Conservation (phyloP, 2,888 invertebrate genomes). For the Orgyia antiqua region DNA sequence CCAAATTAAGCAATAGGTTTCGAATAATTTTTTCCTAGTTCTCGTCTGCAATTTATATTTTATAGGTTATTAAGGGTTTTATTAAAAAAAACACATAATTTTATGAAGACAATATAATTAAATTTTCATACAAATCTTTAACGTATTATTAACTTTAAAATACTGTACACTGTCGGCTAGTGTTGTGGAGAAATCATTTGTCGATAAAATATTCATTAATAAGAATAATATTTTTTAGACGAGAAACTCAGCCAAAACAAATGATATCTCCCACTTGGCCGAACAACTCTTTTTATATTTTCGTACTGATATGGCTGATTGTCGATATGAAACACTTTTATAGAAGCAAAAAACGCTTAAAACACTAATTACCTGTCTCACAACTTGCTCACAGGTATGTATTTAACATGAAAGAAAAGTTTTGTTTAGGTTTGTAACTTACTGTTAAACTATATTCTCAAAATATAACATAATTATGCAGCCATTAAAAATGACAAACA, state of each 20-base stretch:
- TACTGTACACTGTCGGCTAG: constrained; percentile 82
- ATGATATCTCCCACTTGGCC: constrained; percentile 56
- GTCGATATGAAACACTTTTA: constrained; percentile 80
- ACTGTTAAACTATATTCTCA: no score
- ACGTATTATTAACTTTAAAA: constrained; percentile 86
- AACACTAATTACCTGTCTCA: no score
- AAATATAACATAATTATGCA: no score
- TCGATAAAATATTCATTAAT: constrained; percentile 30
- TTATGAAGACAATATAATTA: constrained; percentile 80
- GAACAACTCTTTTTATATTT: constrained; percentile 71
- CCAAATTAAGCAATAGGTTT: no score
- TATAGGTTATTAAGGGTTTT: no score
- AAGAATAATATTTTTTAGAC: neutral
- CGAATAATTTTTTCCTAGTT: no score
- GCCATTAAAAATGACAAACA: no score
- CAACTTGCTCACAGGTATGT: no score
- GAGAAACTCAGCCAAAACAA: constrained; percentile 29
- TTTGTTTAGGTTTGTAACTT: no score
- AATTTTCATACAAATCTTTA: constrained; percentile 90
- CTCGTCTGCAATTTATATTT: no score
- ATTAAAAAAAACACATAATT: constrained; percentile 38
- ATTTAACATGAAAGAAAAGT: no score
- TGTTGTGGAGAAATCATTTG: constrained; percentile 62
- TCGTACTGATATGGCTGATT: constrained; percentile 82
- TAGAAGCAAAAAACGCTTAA: constrained; percentile 59